Percentiles rank a stretch among this genome's conserved stretches.
These are phyloP conservation scores for Sipha maydis DNA, from an alignment of 2,888 invertebrate genomes.

Conservation along the genomic window DNA sequence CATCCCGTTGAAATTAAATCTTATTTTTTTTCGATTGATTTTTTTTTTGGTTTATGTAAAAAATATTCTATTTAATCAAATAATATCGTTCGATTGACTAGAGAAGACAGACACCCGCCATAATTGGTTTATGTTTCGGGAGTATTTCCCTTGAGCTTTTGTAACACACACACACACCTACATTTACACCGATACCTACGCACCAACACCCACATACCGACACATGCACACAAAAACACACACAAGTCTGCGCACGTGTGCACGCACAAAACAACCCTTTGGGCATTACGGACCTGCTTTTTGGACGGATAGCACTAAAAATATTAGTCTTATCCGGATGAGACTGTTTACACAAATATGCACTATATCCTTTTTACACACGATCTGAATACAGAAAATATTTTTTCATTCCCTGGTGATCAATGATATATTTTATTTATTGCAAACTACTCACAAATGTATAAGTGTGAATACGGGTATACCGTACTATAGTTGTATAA, in stretches of 20 bases:
- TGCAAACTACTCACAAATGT: neutral
- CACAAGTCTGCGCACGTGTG: neutral
- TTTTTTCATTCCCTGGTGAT: neutral
- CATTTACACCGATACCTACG: no score
- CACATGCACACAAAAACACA: neutral
- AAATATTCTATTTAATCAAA: neutral
- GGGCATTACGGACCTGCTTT: neutral
- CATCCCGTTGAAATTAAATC: neutral
- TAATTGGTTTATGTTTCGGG: neutral
- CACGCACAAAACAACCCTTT: neutral
- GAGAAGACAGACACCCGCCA: neutral
- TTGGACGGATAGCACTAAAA: neutral
- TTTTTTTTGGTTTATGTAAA: no score
- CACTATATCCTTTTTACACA: neutral
- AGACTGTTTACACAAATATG: neutral
- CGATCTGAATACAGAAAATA: neutral
- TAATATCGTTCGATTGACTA: neutral
- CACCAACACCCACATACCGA: neutral
- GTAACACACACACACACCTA: no score
- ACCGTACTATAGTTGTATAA: no score
- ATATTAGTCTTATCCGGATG: neutral
- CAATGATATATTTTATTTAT: neutral
- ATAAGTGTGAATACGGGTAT: no score
- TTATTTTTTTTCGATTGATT: no score
- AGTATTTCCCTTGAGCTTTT: neutral